A percentile compares a stretch with the other conserved stretches of the same genome.
phyloP scores from a whole-genome alignment of 2,113 vertebrate species.

The Scartelaos histophorus region DNA sequence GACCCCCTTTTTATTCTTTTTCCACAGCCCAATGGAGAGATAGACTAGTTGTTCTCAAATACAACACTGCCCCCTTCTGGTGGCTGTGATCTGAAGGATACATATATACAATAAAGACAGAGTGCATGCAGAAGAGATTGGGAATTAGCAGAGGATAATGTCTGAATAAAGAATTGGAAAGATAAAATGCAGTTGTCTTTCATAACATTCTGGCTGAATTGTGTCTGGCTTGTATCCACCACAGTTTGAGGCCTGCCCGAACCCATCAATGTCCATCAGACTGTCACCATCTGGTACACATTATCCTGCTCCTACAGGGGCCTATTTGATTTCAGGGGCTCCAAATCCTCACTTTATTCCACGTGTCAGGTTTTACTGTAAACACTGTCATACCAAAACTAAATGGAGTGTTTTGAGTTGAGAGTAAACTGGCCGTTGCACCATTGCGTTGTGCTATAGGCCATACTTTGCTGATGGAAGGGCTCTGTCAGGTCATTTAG shows the following conservation, averaged over 20 bases:
- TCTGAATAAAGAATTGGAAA: slow-evolving; percentile 30
- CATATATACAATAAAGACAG: slow-evolving; percentile 10
- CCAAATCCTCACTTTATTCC: slow-evolving; percentile 65
- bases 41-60: slow-evolving; percentile 5
- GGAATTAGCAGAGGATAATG: slow-evolving; percentile 27
- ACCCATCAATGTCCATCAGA: slow-evolving; percentile 58
- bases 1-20: slow-evolving; percentile 46
- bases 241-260: slow-evolving; percentile 64
- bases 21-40: slow-evolving; percentile 35
- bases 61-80: slow-evolving; percentile 55
- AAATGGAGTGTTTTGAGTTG: slow-evolving; percentile 48
- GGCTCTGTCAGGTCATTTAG: slow-evolving; percentile 58
- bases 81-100: neutral
- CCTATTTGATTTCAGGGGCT: slow-evolving; percentile 67
- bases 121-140: slow-evolving; percentile 14
- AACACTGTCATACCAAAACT: slow-evolving; percentile 74
- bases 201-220: slow-evolving; percentile 60
- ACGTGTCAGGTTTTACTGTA: slow-evolving; percentile 73
- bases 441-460: slow-evolving; percentile 58
- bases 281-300: slow-evolving; percentile 75
- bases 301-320: slow-evolving; percentile 65
- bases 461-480: slow-evolving; percentile 42
- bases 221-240: slow-evolving; percentile 50
- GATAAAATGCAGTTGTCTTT: slow-evolving; percentile 56
- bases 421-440: slow-evolving; percentile 60